Evolutionary conservation across 2,113 vertebrate species (phyloP), one percentile per base, ranked within the genome.

Genomic region (Columba livia): DNA sequence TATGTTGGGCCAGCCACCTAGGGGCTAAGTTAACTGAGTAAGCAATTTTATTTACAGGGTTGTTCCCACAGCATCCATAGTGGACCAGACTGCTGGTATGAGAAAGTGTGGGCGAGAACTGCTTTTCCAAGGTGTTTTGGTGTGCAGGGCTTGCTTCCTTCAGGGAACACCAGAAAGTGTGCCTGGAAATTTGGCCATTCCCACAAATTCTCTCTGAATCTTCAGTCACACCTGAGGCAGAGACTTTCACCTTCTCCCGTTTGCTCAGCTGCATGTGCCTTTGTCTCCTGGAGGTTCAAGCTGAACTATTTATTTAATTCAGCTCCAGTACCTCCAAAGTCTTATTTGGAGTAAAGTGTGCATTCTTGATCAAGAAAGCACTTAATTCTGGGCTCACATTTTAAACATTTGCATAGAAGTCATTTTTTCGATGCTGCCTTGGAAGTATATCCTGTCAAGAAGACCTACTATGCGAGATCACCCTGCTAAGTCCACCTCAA

Each of bases 141-240:
- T 64, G 24, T 18, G 4, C 12, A 58, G 7, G 4, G 3, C 38
- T 93, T 82, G 5, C 40, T 73, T 90, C 70, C 48, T 42, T 18
- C 21, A 29, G 23, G 12, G 11, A 1, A 0, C 26, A 61, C 24
- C 10, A 64, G 32, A 24, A 1, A 71, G 1, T 0, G 0, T 34
- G 9, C 18, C 42, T 80, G 17, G 48, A 81, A 93, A 84, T 64
- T 24, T 28, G 19, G 11, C 34, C 24, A 10, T 58, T 90, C 11
- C 5, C 5, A 3, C 29, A 71, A 50, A 84, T 67, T 71, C 8
- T 3, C 10, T 80, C 34, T 64, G 34, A 86, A 56, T 65, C 32
- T 54, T 40, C 48, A 29, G 28, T 56, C 62, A n/a, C 17, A 42
- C 6, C 10, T 51, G 51, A 89, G 38, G 24, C 6, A 8, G 47